Conservation (phyloP, 2,888 invertebrate species). For the Macaria liturata region DNA sequence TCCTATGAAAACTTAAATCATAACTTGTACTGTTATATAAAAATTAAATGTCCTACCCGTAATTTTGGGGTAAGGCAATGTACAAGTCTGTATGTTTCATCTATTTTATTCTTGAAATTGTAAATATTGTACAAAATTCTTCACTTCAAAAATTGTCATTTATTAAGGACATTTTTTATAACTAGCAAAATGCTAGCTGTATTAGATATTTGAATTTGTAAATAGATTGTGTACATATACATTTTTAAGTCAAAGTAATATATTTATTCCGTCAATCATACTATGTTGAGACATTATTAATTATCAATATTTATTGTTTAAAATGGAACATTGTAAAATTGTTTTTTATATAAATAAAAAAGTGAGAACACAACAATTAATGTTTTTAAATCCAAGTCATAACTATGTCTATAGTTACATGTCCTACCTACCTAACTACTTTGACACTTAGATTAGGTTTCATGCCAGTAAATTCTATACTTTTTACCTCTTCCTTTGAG, state of each 20-base stretch:
- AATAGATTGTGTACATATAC: constrained; percentile 72
- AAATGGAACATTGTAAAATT: constrained; percentile 74
- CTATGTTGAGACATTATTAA: constrained; percentile 60
- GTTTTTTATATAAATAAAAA: constrained; percentile 78
- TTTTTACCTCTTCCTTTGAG: too few species aligned
- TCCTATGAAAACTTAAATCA: constrained; percentile 3
- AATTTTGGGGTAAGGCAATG: neutral
- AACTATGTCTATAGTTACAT: too few species aligned
- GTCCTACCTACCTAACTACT: too few species aligned
- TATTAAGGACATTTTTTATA: constrained; percentile 52
- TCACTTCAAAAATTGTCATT: constrained; percentile 39
- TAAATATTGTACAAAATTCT: constrained; percentile 73
- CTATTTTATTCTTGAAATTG: constrained; percentile 37
- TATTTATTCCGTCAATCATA: constrained; percentile 75
- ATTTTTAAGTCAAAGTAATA: constrained; percentile 58
- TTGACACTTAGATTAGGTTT: too few species aligned
- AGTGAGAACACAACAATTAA: constrained; percentile 44
- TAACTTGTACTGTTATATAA: constrained; percentile 1
- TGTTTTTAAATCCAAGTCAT: constrained; percentile 3
- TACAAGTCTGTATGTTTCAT: constrained; percentile 4
- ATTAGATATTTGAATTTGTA: constrained; percentile 56
- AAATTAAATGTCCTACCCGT: neutral
- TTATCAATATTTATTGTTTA: constrained; percentile 75
- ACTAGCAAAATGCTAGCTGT: constrained; percentile 57
- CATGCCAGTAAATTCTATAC: too few species aligned